Evolutionary conservation across 2,797 vertebrate species (phyloP), one percentile per base, ranked within the genome.

Genomic region (Lagocephalus sceleratus): DNA sequence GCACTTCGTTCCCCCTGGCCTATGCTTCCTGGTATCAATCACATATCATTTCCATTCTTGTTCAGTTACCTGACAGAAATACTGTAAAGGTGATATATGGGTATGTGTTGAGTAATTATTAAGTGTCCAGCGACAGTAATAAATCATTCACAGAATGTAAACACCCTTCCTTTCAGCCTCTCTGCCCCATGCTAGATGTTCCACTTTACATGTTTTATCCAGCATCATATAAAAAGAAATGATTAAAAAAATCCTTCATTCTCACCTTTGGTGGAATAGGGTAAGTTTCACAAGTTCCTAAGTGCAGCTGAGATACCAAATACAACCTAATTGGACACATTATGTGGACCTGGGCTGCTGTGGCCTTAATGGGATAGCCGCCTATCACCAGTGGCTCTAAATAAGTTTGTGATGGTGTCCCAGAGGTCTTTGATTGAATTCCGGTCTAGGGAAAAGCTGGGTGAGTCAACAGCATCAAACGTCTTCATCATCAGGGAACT

Each of bases 21-120:
- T 78, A 54, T 77, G 79, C 80, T 88, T 90, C 84, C 87, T 86
- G 84, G 79, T 88, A 92, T 92, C 90, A 90, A 90, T 92, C 89
- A 90, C 75, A 60, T 67, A 85, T 91, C 89, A 91, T 89, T 91
- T 90, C 83, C 87, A 90, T 90, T 88, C 87, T 86, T 68, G 71
- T 25, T 26, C 79, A 62, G 54, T 83, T 41, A 78, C 76, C 83
- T 85, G 89, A 90, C 88, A 91, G 85, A 85, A 92, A 91, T 91
- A 91, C 90, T 86, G 88, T 91, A 89, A 85, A 85, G 79, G 81
- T 91, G 89, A 90, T 90, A 80, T 87, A 90, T 87, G 83, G 54
- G 29, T 83, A 71, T 78, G 57, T 87, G 84, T 87, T 89, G 86
- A 92, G 87, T 90, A 90, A 92, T 91, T 91, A 91, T 90, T 90